Evolutionary conservation across 2,888 invertebrate species (phyloP).

Genomic region (Plagodis pulveraria): DNA sequence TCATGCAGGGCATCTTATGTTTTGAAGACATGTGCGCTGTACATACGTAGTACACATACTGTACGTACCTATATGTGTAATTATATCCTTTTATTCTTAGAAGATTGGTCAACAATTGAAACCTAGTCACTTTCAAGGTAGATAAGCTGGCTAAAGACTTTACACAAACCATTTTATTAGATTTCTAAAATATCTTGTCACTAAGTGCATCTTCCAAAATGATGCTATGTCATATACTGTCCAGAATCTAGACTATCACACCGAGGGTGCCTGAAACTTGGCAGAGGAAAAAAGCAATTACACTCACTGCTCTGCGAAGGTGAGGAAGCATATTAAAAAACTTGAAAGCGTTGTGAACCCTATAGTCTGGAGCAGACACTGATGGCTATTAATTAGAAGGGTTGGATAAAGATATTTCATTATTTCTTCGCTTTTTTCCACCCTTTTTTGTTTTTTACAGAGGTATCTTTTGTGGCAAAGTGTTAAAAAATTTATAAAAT

Average conservation of each 20-base stretch:
- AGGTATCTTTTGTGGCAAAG: conserved; percentile 11
- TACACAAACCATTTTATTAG: too few species aligned
- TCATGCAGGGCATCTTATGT: too few species aligned
- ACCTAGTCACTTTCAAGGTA: too few species aligned
- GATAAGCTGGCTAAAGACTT: too few species aligned
- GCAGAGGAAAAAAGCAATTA: conserved; percentile 79
- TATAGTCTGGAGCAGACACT: conserved; percentile 80
- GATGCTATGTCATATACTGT: conserved; percentile 41
- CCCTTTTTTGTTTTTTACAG: conserved; percentile 41
- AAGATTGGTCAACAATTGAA: too few species aligned
- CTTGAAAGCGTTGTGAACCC: conserved; percentile 80
- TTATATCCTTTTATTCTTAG: too few species aligned
- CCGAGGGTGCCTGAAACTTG: conserved; percentile 54
- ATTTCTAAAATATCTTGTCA: too few species aligned
- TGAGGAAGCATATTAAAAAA: conserved; percentile 84
- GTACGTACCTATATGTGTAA: too few species aligned
- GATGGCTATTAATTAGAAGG: conserved; percentile 85
- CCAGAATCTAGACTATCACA: conserved; percentile 19
- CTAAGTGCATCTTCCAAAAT: neutral
- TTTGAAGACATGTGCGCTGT: too few species aligned
- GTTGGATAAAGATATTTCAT: conserved; percentile 82
- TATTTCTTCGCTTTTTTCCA: conserved; percentile 67
- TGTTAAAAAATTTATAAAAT: neutral
- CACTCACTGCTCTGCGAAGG: conserved; percentile 77
- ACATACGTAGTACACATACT: too few species aligned